Percentiles rank a stretch among this genome's conserved stretches.
phyloP scores from a whole-genome alignment of 1,140 invertebrate genomes.

The Ceratina japonica region DNA sequence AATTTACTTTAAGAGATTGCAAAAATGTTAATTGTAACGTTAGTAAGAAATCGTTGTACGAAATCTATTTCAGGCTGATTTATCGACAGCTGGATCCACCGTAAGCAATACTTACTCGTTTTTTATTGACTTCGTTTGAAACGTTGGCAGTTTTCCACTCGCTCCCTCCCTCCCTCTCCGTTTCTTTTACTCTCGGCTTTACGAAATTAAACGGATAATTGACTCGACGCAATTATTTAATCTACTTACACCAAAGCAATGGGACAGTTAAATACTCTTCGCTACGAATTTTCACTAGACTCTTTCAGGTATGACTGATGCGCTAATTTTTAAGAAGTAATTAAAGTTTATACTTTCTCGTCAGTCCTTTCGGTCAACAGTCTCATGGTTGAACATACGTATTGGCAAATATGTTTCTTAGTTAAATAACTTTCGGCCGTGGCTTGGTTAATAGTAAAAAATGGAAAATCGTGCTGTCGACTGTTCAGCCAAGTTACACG shows the following conservation, averaged over 20 bases:
- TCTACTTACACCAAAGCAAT: too few species aligned
- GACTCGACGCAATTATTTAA: neutral
- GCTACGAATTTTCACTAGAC: too few species aligned
- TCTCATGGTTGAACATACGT: neutral
- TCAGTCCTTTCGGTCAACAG: neutral
- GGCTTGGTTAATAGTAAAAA: neutral
- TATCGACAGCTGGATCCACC: slow-evolving; percentile 24
- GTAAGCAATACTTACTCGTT: slow-evolving; percentile 32
- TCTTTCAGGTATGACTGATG: too few species aligned
- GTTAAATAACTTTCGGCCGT: neutral
- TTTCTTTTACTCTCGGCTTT: too few species aligned
- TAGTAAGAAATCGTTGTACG: slow-evolving; percentile 40
- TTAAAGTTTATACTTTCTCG: too few species aligned
- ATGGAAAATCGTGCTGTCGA: slow-evolving; percentile 19
- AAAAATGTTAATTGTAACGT: slow-evolving; percentile 32
- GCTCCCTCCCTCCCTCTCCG: too few species aligned
- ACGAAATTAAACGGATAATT: neutral
- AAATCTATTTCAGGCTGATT: slow-evolving; percentile 26
- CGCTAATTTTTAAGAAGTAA: too few species aligned
- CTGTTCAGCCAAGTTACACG: slow-evolving; percentile 20
- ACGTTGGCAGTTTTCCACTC: slow-evolving; percentile 28
- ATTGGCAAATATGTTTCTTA: neutral
- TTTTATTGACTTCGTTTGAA: slow-evolving; percentile 28
- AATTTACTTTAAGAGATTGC: slow-evolving; percentile 31
- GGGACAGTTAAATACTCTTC: too few species aligned